phyloP scores from a whole-genome alignment of 2,113 vertebrate species.

The Equus quagga region DNA sequence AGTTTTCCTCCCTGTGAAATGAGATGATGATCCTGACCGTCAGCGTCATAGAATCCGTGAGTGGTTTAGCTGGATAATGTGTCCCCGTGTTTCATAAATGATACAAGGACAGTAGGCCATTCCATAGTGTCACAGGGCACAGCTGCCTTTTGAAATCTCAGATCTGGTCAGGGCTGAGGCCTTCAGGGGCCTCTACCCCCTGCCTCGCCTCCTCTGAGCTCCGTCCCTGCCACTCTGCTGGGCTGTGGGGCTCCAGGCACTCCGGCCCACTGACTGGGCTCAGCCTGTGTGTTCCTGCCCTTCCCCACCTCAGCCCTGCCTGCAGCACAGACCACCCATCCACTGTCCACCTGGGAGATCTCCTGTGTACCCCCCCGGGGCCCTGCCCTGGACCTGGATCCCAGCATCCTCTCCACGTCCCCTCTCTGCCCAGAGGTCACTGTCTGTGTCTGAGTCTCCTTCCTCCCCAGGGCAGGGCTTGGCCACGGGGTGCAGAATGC shows the following conservation, averaged over 20 bases:
- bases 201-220: not conserved
- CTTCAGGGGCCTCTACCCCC: not conserved
- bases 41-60: not conserved
- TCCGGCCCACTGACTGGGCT: fast-evolving
- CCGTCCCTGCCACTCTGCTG: fast-evolving
- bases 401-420: not conserved
- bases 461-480: not conserved
- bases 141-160: not conserved
- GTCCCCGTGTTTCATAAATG: not conserved
- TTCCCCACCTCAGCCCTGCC: not conserved
- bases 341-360: not conserved
- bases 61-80: fast-evolving
- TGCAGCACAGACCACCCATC: not conserved
- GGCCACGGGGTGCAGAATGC: fast-evolving
- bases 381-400: too few relatives aligned
- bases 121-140: not conserved
- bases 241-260: not conserved
- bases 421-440: not conserved
- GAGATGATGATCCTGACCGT: fast-evolving
- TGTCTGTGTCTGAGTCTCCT: not conserved
- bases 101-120: too few relatives aligned
- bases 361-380: fast-evolving
- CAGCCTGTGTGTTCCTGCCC: fast-evolving
- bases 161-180: not conserved
- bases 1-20: not conserved